Conservation (phyloP, 2,113 vertebrate genomes). For the Embiotoca jacksoni region DNA sequence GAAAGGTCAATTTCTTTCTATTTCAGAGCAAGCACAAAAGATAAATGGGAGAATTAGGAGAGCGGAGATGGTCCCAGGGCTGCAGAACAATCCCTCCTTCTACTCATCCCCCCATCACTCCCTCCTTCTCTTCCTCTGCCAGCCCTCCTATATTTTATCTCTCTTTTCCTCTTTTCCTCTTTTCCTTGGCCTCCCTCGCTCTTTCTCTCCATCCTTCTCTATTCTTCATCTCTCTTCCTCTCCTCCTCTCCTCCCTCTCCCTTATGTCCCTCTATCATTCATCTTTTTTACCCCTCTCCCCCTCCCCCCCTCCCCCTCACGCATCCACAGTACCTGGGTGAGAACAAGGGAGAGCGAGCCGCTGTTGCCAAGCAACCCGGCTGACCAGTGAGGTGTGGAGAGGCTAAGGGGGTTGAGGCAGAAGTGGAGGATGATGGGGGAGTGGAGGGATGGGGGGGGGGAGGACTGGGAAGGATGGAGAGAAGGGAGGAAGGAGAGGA, state of each 20-base stretch:
- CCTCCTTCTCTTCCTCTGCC: background rate
- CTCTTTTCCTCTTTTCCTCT: background rate
- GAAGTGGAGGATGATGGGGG: conserved; percentile 7
- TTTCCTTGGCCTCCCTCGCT: background rate
- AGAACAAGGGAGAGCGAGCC: conserved; percentile 10
- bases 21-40: conserved; percentile 43
- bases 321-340: background rate
- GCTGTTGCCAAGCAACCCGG: conserved; percentile 69
- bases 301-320: background rate
- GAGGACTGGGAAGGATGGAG: background rate
- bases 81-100: conserved; percentile 6
- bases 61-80: conserved; percentile 43
- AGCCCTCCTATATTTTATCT: background rate
- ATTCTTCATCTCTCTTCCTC: too few species aligned
- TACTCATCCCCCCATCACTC: background rate
- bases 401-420: background rate
- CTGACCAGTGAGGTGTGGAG: conserved; percentile 56
- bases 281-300: too few species aligned
- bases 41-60: conserved; percentile 59
- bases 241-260: background rate
- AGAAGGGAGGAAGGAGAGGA: background rate
- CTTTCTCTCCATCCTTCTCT: background rate
- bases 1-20: conserved; percentile 61
- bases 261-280: background rate
- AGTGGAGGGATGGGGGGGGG: background rate